Evolutionary conservation across 2,113 vertebrate genomes (phyloP), one percentile per base, ranked within the genome.

Genomic region (Hippocampus abdominalis): DNA sequence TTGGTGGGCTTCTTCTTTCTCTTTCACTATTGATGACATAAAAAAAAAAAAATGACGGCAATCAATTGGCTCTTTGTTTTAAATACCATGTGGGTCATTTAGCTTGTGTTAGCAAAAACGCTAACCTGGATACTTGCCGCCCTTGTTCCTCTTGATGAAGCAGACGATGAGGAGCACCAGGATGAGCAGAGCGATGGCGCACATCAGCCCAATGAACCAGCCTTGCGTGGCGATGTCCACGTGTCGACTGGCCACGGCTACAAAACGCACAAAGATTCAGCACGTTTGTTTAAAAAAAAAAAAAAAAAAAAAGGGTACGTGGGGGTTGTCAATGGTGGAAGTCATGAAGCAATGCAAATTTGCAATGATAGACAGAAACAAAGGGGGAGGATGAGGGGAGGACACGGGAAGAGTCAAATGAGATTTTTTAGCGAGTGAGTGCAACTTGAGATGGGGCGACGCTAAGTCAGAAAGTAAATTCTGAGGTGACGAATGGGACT

Each of bases 131-230:
- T 99, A 99, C 93, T 99, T 99, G 56, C 97, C 97, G 78, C 97
- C 96, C 74, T 99, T 98, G 87, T 98, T 99, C 75, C 97, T 94
- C 91, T 96, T 94, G 91, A 99, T 96, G 89, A 99, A 99, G 91
- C 96, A 99, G 87, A 98, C 93, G 23, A 98, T 98, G 84, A 98
- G 90, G 48, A 99, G 94, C 80, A 98, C 94, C 84, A 99, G 88
- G 87, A 99, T 98, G 64, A 99, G 93, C 69, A 99, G 94, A 51
- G 96, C 96, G 8, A 99, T 96, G 70, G 95, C 96, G 85, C 96
- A 99, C 97, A 99, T 98, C 2, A 99, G 92, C 44, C 95, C 97
- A 66, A 99, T 99, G 85, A 98, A 99, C 97, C 97, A 99, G 83
- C 96, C 96, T 89, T 99, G 97, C 27, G 96, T 99, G 36, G 97